Percentiles rank a stretch among this genome's conserved stretches.
These are phyloP conservation scores for Steatornis caripensis DNA, from an alignment of 2,113 vertebrate species.

Conservation along the genomic window DNA sequence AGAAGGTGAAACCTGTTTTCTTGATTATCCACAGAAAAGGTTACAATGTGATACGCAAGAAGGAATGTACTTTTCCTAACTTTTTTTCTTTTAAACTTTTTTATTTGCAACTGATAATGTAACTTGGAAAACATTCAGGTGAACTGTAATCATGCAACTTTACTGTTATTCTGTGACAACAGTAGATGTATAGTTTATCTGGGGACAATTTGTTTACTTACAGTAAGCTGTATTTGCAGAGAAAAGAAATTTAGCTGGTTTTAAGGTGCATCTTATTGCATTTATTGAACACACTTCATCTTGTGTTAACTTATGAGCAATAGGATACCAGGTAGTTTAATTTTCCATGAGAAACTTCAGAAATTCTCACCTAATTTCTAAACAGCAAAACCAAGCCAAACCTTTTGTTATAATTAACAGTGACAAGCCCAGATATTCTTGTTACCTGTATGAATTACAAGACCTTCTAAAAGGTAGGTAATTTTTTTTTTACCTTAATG, in stretches of 20 bases:
- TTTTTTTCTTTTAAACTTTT: not conserved
- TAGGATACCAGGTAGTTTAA: not conserved
- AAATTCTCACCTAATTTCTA: not conserved
- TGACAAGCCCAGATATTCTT: not conserved
- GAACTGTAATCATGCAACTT: not conserved
- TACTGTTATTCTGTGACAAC: not conserved
- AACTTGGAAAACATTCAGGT: not conserved
- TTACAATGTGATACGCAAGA: not conserved
- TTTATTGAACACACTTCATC: not conserved
- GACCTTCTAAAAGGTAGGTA: not conserved
- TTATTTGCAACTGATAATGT: not conserved
- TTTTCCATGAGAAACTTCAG: not conserved
- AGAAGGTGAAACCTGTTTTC: not conserved
- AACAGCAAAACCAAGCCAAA: not conserved
- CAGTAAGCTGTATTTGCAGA: not conserved
- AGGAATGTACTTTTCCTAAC: not conserved
- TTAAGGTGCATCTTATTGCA: not conserved
- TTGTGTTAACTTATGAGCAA: not conserved
- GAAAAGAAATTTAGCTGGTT: not conserved
- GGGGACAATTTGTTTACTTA: not conserved
- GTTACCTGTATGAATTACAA: not conserved
- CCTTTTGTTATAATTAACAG: not conserved
- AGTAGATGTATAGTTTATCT: not conserved
- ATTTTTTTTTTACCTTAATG: not conserved
- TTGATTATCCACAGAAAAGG: not conserved